These are phyloP conservation scores for Porites divaricata DNA, from an alignment of 92 coral and sea anemone genomes.

Conservation along the genomic window DNA sequence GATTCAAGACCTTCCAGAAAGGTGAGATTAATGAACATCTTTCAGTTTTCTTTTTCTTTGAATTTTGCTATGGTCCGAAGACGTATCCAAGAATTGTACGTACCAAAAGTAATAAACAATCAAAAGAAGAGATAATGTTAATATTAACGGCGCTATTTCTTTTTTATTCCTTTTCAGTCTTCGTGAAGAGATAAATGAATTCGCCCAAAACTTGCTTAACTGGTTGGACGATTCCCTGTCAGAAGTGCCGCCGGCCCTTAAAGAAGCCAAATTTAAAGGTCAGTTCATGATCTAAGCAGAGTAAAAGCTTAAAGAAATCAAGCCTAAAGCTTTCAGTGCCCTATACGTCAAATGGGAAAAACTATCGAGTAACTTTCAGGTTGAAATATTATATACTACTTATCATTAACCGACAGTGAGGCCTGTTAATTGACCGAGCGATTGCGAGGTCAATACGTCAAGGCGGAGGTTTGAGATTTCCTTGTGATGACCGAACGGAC, in stretches of 20 bases:
- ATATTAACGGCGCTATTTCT: too few species aligned
- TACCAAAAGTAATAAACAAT: background rate
- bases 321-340: background rate
- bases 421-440: too few species aligned
- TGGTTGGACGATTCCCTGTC: conserved; percentile 85
- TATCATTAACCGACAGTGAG: too few species aligned
- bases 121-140: too few species aligned
- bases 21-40: conserved; percentile 53
- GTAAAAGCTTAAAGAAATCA: background rate
- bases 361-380: too few species aligned
- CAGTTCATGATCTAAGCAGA: background rate
- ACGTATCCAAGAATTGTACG: background rate
- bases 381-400: too few species aligned
- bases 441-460: too few species aligned
- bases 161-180: conserved; percentile 55
- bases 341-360: too few species aligned
- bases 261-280: conserved; percentile 88
- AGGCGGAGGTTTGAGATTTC: too few species aligned
- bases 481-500: too few species aligned
- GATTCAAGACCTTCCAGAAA: conserved; percentile 97
- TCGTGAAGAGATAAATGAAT: conserved; percentile 89
- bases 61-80: background rate
- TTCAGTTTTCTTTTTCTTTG: background rate
- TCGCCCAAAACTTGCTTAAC: conserved; percentile 80
- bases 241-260: conserved; percentile 76